phyloP scores from a whole-genome alignment of 2,797 vertebrate species.

The Serranus cabrilla region DNA sequence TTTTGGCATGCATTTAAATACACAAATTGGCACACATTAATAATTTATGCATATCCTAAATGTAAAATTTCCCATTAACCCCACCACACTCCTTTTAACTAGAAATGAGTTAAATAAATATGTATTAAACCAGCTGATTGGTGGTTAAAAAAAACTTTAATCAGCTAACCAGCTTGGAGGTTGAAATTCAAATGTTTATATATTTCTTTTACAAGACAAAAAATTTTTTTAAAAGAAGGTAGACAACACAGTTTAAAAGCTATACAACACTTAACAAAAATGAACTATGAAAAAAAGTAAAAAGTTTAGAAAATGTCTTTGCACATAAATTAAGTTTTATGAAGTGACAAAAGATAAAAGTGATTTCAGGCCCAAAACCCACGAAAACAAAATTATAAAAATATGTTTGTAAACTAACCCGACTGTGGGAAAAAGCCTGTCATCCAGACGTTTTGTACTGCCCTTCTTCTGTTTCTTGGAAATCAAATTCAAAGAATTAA shows the following conservation, averaged over 20 bases:
- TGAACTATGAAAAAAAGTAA: too few relatives aligned
- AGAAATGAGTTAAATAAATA: background rate
- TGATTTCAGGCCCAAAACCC: too few relatives aligned
- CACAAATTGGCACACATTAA: too few relatives aligned
- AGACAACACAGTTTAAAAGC: too few relatives aligned
- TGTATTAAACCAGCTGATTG: background rate
- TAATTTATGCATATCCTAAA: background rate
- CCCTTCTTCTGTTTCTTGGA: conserved; percentile 25
- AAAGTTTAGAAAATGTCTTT: too few relatives aligned
- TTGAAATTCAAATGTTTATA: background rate
- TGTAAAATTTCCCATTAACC: too few relatives aligned
- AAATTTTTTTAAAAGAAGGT: too few relatives aligned
- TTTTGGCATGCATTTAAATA: background rate
- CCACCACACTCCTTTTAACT: background rate
- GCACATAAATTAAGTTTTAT: too few relatives aligned
- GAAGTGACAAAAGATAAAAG: too few relatives aligned
- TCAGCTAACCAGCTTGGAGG: background rate
- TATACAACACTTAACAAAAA: too few relatives aligned
- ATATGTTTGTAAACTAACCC: background rate
- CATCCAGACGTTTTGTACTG: background rate
- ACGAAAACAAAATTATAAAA: too few relatives aligned
- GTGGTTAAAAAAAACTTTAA: background rate
- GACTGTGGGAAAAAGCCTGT: background rate
- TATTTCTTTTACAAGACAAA: too few relatives aligned
- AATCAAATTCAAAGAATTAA: conserved; percentile 40